Conservation (phyloP, 2,888 invertebrate species). For the Parnassius glacialis region DNA sequence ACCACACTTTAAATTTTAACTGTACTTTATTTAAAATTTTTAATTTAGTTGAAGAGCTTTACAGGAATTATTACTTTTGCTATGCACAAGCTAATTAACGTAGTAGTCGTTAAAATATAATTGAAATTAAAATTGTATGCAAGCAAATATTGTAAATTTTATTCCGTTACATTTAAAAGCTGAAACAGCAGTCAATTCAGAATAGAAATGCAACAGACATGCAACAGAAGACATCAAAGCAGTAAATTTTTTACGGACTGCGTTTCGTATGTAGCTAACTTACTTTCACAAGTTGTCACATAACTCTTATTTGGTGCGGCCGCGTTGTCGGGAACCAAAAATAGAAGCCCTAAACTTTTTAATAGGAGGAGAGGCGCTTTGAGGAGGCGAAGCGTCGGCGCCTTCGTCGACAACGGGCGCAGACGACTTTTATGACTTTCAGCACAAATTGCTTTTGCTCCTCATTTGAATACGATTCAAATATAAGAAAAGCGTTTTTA, state of each 20-base stretch:
- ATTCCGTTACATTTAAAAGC: neutral
- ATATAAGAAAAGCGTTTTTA: slow-evolving; percentile 35
- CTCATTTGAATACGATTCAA: slow-evolving; percentile 53
- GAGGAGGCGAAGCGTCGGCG: slow-evolving; percentile 52
- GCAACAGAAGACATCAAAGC: slow-evolving; percentile 11
- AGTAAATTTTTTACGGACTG: slow-evolving; percentile 22
- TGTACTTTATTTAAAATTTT: too few relatives aligned
- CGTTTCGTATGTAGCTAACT: slow-evolving; percentile 28
- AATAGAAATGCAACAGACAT: slow-evolving; percentile 11
- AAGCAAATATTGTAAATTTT: neutral
- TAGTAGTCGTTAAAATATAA: too few relatives aligned
- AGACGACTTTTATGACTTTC: slow-evolving; percentile 70
- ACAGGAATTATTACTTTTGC: too few relatives aligned
- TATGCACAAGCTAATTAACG: too few relatives aligned
- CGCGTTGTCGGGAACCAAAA: slow-evolving; percentile 58
- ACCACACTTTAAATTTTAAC: too few relatives aligned
- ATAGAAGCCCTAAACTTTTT: slow-evolving; percentile 73
- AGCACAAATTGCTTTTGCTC: slow-evolving; percentile 67
- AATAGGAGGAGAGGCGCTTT: slow-evolving; percentile 59
- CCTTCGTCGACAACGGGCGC: slow-evolving; percentile 54
- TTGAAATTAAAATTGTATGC: too few relatives aligned
- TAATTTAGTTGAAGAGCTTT: too few relatives aligned
- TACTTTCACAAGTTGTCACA: slow-evolving; percentile 62
- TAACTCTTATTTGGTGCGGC: slow-evolving; percentile 41
- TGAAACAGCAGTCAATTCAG: slow-evolving; percentile 1